Conservation (phyloP, 2,888 invertebrate species). For the Drosophila quinaria region DNA sequence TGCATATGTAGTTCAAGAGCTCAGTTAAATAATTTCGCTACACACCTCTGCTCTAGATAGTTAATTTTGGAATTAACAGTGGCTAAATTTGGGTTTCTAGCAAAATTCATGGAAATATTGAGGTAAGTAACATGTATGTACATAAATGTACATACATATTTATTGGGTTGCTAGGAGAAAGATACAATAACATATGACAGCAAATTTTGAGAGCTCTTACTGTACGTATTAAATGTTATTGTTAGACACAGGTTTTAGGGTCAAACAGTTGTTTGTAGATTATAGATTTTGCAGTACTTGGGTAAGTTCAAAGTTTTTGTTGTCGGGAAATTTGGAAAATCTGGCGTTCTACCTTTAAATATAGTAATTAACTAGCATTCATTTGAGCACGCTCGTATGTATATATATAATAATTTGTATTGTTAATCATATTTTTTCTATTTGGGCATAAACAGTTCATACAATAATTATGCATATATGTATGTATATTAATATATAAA, state of each 20-base stretch:
- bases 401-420: constrained; percentile 18
- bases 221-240: constrained; percentile 19
- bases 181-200: no score
- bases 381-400: constrained; percentile 36
- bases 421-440: constrained; percentile 37
- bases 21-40: neutral
- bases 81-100: constrained; percentile 27
- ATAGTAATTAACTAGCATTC: constrained; percentile 33
- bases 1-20: no score
- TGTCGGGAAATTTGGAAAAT: constrained; percentile 30
- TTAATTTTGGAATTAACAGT: constrained; percentile 32
- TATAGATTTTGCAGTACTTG: constrained; percentile 15
- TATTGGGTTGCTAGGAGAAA: constrained; percentile 30
- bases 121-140: constrained; percentile 26
- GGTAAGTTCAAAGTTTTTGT: constrained; percentile 16
- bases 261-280: constrained; percentile 33
- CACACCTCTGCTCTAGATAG: constrained; percentile 25
- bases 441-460: constrained; percentile 19
- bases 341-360: constrained; percentile 33
- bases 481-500: constrained; percentile 21
- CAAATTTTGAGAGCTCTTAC: no score
- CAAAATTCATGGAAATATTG: constrained; percentile 31
- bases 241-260: constrained; percentile 14
- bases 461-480: neutral
- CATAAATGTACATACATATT: no score